phyloP scores from a whole-genome alignment of 2,888 invertebrate genomes.

The Ligdia adustata region DNA sequence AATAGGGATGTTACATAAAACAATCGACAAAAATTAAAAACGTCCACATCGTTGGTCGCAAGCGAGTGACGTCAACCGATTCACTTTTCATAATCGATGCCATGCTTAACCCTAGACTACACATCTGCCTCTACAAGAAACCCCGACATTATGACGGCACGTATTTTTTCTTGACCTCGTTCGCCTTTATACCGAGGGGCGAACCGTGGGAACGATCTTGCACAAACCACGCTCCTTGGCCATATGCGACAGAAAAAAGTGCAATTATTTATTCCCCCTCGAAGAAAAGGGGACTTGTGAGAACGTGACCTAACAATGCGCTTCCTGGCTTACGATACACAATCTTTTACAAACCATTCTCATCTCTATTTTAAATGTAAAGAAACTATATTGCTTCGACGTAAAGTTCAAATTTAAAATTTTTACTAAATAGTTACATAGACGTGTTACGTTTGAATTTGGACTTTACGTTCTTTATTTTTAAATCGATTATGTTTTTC shows the following conservation, averaged over 20 bases:
- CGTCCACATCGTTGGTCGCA: too few relatives aligned
- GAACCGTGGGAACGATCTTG: conserved; percentile 81
- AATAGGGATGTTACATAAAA: too few relatives aligned
- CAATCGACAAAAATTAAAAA: too few relatives aligned
- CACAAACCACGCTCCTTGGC: conserved; percentile 80
- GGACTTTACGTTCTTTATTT: conserved; percentile 37
- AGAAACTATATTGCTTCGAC: conserved; percentile 27
- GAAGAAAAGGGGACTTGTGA: conserved; percentile 83
- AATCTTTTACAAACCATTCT: conserved; percentile 63
- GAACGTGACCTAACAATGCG: conserved; percentile 84
- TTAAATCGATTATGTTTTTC: conserved; percentile 33
- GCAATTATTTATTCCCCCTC: conserved; percentile 84
- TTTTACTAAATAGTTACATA: conserved; percentile 54
- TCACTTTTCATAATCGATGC: conserved; percentile 68
- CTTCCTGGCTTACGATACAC: conserved; percentile 82
- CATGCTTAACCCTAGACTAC: conserved; percentile 76
- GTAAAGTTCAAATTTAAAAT: conserved; percentile 13
- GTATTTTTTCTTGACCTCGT: conserved; percentile 83
- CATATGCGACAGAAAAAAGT: conserved; percentile 84
- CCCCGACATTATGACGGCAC: conserved; percentile 75
- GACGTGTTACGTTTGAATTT: conserved; percentile 35
- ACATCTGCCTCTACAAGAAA: conserved; percentile 77
- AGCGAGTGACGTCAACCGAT: conserved; percentile 63
- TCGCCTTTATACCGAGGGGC: conserved; percentile 78
- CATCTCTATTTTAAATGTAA: conserved; percentile 52